Evolutionary conservation across 2,797 vertebrate genomes (phyloP), one percentile per base, ranked within the genome.

Genomic region (Botia kubotai): DNA sequence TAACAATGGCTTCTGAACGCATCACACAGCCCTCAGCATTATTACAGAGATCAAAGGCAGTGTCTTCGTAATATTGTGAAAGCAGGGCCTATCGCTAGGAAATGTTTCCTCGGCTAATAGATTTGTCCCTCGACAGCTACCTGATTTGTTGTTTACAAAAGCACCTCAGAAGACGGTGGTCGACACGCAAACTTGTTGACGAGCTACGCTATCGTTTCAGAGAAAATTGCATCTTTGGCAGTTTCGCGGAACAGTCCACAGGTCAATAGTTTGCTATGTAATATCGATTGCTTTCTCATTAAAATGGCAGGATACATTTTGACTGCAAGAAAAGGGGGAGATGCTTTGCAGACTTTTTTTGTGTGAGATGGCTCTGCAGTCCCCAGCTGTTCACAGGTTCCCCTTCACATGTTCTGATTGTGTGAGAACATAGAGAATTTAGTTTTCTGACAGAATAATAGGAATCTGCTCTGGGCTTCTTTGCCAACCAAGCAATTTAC

Each of bases 101-200:
- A 73, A 80, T 82, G 46, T 76, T 80, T 48, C 63, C 29, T 84
- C 77, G 39, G 81, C 73, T 87, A 85, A 87, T 79, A 81, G 48
- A 84, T 58, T 79, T 80, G 71, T 43, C 72, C 55, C 33, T 66
- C 52, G 4, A 72, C 53, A 67, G 75, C 68, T 72, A 53, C 55
- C 48, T 74, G 46, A 52, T 72, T 78, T 50, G 60, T 79, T 71
- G 74, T 80, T 82, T 84, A 75, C 52, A 70, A 73, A 77, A 36
- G 58, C 73, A 73, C 43, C 26, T 84, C 71, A 81, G 62, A 75
- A 84, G 58, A 66, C 57, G 74, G 36, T 68, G 66, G 29, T 79
- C 68, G 66, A 67, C 57, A 66, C 48, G 67, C 63, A 71, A 82
- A 85, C 78, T 14, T 77, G 11, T 69, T 75, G 79, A 86, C 75